Evolutionary conservation across 2,113 vertebrate genomes (phyloP), one percentile per base, ranked within the genome.

Genomic region (Antechinus flavipes): DNA sequence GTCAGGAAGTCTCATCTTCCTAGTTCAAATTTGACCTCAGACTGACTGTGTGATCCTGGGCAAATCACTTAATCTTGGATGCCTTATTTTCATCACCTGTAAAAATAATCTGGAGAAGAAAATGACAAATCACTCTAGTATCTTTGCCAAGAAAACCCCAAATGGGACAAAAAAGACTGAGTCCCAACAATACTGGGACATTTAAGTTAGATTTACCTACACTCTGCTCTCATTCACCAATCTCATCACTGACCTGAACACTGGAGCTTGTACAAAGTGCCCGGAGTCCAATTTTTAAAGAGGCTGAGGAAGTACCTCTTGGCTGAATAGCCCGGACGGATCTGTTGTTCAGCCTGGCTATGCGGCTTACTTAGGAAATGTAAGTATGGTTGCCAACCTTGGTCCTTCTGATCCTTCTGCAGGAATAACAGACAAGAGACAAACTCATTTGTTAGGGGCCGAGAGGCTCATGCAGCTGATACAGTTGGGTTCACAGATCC

Each of bases 291-390:
- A 12, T 91, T 97, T 95, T 4, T 1, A 50, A 98, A 92, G 25
- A 98, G 93, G 89, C 91, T 97, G 23, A 96, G 95, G 89, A 98
- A 98, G 46, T 98, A 96, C 50, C 96, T 98, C 96, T 97, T 98
- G 94, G 97, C 98, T 0, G 94, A 99, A 95, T 94, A 98, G 26
- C 98, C 98, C 35, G 97, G 97, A 56, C 97, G 98, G 93, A 98
- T 98, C 89, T 97, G 96, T 93, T 93, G 35, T 47, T 95, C 94
- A 61, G 0, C 52, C 84, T 97, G 97, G 54, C 61, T 96, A 0
- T 96, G 54, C 30, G 95, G 89, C 96, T 97, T 97, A 58, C 96
- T 98, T 89, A 89, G 93, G 76, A 98, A 98, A 93, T 97, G 91
- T 27, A 98, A 95, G 92, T 98, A 76, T 0, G 95, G 94, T 35